Evolutionary conservation across 2,797 vertebrate species (phyloP), one percentile per base, ranked within the genome.

Genomic region (Naso thynnoides): DNA sequence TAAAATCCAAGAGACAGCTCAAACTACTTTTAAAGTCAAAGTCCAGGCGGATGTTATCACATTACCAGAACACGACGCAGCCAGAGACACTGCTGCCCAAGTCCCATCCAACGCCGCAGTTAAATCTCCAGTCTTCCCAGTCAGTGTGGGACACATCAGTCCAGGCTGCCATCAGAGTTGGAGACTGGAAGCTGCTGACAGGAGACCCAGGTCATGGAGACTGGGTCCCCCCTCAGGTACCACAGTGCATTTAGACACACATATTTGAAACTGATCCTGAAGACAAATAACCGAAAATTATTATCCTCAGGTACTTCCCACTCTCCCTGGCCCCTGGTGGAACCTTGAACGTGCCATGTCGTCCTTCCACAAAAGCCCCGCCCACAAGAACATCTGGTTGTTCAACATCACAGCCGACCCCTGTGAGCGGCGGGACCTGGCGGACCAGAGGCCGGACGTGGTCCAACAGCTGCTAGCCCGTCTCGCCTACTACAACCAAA

Each of bases 391-490:
- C 0, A 24, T 98, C 69, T 99, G 98, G 97, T 94, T 99, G 55
- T 99, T 97, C 92, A 99, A 99, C 92, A 97, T 99, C 93, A 98
- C 95, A 0, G 96, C 91, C 0, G 98, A 99, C 89, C 98, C 98
- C 1, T 99, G 95, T 0, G 98, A 99, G 80, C 94, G 97, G 2
- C 92, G 90, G 0, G 96, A 99, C 88, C 86, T 98, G 55, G 93
- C 98, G 0, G 91, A 84, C 6, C 93, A 91, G 81, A 89, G 95
- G 33, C 96, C 97, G 0, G 97, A 97, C 0, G 91, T 99, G 44
- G 98, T 99, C 27, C 94, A 88, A 2, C 88, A 70, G 49, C 93
- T 99, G 53, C 90, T 99, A 79, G 83, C 82, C 39, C 94, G 97
- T 7, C 83, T 99, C 19, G 96, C 90, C 4, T 70, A 93, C 86